Conservation (phyloP, 2,888 invertebrate species). For the Melinaea marsaeus region DNA sequence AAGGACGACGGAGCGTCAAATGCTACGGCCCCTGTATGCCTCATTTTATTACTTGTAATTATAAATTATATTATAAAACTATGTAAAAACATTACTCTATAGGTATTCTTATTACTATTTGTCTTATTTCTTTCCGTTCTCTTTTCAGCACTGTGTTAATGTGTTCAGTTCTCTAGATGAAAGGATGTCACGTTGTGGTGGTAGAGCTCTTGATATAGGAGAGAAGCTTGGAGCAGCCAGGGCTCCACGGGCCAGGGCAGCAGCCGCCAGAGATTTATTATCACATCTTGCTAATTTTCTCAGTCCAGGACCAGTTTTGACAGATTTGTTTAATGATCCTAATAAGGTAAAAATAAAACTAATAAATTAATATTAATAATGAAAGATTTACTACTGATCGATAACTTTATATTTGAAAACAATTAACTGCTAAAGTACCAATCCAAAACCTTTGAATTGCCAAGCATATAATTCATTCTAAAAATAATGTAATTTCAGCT, state of each 20-base stretch:
- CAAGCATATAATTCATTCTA: not conserved
- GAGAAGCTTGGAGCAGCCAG: conserved; percentile 98
- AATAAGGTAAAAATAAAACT: conserved; percentile 75
- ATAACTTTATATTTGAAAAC: not conserved
- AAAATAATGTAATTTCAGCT: conserved; percentile 71
- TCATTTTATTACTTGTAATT: too few species aligned
- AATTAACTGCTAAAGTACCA: not conserved
- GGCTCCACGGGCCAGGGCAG: conserved; percentile 94
- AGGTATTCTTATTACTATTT: not conserved
- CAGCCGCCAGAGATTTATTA: conserved; percentile 95
- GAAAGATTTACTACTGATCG: not conserved
- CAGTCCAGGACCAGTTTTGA: conserved; percentile 88
- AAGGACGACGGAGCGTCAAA: too few species aligned
- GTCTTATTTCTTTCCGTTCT: not conserved
- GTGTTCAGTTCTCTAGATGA: conserved; percentile 96
- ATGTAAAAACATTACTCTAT: not conserved
- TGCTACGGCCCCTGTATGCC: too few species aligned
- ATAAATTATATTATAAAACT: not conserved
- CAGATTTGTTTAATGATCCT: conserved; percentile 92
- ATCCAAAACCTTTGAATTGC: not conserved
- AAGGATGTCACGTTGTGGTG: conserved; percentile 97
- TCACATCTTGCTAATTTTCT: conserved; percentile 95
- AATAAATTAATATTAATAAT: not conserved
- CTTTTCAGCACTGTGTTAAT: conserved; percentile 84
- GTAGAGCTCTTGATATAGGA: conserved; percentile 98